These are phyloP conservation scores for Leucoraja erinaceus DNA, from an alignment of 2,113 vertebrate species.

Conservation along the genomic window DNA sequence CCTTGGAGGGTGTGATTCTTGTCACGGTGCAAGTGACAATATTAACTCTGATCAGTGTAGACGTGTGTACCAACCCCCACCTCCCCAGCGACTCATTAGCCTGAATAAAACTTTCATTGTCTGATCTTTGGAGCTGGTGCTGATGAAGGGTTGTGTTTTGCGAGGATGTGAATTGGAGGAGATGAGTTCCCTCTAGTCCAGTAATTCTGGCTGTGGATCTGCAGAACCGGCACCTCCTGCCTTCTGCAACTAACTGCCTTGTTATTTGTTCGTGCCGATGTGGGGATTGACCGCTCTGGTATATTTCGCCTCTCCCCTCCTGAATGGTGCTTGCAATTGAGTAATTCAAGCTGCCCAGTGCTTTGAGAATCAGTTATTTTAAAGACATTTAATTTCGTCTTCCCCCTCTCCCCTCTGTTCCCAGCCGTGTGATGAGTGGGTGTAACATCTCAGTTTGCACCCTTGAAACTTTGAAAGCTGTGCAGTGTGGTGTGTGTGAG, in stretches of 20 bases:
- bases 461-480: conserved; percentile 23
- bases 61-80: not conserved
- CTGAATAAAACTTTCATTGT: conserved; percentile 14
- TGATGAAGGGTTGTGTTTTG: not conserved
- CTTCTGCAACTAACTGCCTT: not conserved
- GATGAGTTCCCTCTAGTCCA: not conserved
- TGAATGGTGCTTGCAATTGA: too few relatives aligned
- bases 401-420: not conserved
- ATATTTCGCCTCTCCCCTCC: not conserved
- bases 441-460: not conserved
- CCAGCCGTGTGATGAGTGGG: too few relatives aligned
- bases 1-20: too few relatives aligned
- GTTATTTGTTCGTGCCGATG: not conserved
- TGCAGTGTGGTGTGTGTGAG: conserved; percentile 9
- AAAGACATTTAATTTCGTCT: too few relatives aligned
- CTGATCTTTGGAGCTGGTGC: not conserved
- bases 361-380: too few relatives aligned
- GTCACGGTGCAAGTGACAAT: not conserved
- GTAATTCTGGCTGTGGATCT: not conserved
- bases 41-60: not conserved
- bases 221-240: not conserved
- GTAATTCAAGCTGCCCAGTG: too few relatives aligned
- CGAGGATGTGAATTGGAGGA: not conserved
- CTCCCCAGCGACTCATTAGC: not conserved
- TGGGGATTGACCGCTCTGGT: not conserved